Base-by-base conservation (phyloP, 2,888 invertebrate genomes). In the Ichneumon xanthorius region DNA sequence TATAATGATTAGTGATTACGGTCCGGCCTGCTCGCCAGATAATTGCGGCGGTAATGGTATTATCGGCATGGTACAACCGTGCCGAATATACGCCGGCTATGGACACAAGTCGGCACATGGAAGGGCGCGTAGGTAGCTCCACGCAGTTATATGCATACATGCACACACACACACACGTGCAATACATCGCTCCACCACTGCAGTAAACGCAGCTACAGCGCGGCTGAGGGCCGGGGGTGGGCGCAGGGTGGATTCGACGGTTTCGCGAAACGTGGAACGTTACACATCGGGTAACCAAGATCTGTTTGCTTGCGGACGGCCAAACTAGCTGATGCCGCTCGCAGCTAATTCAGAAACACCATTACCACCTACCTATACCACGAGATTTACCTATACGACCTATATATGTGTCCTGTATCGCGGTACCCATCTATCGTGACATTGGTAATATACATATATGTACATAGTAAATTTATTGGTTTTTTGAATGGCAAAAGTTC, bases 221-320 rank as follows among this genome's bases (percentile, higher is more conserved):
- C 82, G 82, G 70, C 80, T 14, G 78, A 77, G 63, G 78, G 78
- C 81, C 78, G 82, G 71, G 79, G 85, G 67, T 68, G 80, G 82
- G 80, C 82, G 86, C 84, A 83, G 87, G 87, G 87, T 78, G 85
- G 87, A 87, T 86, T 88, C 87, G 87, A 82, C 80, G 85, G 83
- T 80, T 86, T 88, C 87, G 86, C 87, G 88, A 86, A 91, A 91
- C 92, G 91, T 89, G 89, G 92, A 90, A 92, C 90, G 92, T 92
- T 93, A 93, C 93, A 93, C 93, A 93, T 93, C 90, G 93, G 93
- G 90, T 93, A 93, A 93, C 93, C 93, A 92, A 93, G 93, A 93
- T 93, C 93, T 93, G 93, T 93, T 93, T 93, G 92, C 93, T 92
- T 92, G 93, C 92, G 93, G 93, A 91, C 91, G 92, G 92, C 92